Conservation (phyloP, 2,113 vertebrate species). For the Grammomys dolichurus region DNA sequence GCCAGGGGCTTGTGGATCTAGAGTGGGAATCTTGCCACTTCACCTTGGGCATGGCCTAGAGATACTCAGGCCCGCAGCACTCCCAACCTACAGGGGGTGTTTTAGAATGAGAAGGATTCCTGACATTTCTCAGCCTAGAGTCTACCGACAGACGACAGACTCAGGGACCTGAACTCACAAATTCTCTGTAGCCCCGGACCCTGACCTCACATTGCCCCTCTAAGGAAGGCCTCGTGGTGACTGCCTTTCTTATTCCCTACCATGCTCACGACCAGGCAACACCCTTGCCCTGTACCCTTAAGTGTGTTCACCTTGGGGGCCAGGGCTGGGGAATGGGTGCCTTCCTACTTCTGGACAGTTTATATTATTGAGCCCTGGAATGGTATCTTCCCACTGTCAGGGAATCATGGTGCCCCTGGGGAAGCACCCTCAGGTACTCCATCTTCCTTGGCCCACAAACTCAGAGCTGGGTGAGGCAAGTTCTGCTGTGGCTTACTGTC, state of each 20-base stretch:
- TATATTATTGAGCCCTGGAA: not conserved
- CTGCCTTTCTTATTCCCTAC: not conserved
- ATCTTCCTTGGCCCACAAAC: not conserved
- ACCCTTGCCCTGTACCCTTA: not conserved
- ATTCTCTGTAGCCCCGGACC: not conserved
- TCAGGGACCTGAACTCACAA: not conserved
- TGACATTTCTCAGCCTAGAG: not conserved
- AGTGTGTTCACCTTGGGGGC: not conserved
- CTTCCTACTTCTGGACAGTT: not conserved
- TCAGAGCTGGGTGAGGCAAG: not conserved
- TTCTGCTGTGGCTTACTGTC: not conserved
- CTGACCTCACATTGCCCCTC: not conserved
- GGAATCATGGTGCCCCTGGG: not conserved
- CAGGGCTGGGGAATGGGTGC: not conserved
- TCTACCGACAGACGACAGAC: not conserved
- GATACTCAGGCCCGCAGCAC: not conserved
- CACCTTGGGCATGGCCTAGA: slow-evolving; percentile 1
- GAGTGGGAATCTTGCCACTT: not conserved
- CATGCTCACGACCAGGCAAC: not conserved
- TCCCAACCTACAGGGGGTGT: not conserved
- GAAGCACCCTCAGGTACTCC: not conserved
- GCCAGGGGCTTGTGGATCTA: not conserved
- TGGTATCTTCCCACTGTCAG: not conserved
- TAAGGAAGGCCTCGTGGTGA: not conserved
- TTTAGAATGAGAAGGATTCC: slow-evolving; percentile 18